phyloP scores from a whole-genome alignment of 2,113 vertebrate species.

The Stigmatopora nigra region DNA sequence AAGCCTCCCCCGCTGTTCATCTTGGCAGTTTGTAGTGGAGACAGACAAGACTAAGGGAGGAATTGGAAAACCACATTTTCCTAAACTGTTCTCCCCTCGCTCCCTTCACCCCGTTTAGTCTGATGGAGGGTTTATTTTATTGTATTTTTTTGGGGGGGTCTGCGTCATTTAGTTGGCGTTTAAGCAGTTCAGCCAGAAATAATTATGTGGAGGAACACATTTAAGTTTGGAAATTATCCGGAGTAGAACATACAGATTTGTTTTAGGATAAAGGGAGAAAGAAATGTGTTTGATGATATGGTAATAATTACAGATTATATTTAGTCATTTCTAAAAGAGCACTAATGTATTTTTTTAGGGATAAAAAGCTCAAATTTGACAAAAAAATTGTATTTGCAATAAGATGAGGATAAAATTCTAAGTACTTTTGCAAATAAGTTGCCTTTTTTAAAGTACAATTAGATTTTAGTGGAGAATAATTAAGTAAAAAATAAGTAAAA shows the following conservation, averaged over 20 bases:
- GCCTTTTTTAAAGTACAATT: no score
- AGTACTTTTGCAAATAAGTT: no score
- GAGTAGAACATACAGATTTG: background rate
- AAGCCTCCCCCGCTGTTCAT: constrained; percentile 53
- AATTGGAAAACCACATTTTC: constrained; percentile 68
- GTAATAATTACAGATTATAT: no score
- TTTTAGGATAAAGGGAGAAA: background rate
- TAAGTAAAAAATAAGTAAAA: no score
- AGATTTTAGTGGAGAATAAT: no score
- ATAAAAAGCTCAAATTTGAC: no score
- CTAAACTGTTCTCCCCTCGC: constrained; percentile 50
- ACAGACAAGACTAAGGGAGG: constrained; percentile 40
- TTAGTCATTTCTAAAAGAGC: no score
- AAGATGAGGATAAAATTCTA: no score
- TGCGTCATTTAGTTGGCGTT: constrained; percentile 23
- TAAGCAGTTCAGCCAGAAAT: background rate
- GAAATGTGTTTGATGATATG: no score
- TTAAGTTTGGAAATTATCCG: background rate
- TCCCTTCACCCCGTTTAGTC: constrained; percentile 41
- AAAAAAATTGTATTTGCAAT: no score
- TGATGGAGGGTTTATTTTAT: constrained; percentile 23
- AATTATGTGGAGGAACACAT: background rate
- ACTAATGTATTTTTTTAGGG: no score
- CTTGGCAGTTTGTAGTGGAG: constrained; percentile 52
- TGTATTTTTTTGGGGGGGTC: constrained; percentile 47